Evolutionary conservation across 2,888 invertebrate species (phyloP).

Genomic region (Aricia artaxerxes): DNA sequence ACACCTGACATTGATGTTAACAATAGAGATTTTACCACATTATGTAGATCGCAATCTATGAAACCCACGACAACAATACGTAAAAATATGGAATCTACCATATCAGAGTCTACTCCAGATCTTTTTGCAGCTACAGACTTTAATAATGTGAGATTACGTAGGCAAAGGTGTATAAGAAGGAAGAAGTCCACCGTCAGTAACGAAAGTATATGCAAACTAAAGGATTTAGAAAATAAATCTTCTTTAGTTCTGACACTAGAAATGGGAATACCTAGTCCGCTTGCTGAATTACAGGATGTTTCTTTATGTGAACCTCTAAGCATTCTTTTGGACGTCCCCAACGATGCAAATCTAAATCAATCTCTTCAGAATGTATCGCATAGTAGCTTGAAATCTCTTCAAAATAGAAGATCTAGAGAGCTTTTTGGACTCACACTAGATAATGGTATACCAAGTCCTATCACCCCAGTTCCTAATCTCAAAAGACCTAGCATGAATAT

Average conservation of each 20-base stretch:
- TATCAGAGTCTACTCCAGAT: conserved; percentile 69
- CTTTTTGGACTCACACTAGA: conserved; percentile 71
- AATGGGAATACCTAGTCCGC: conserved; percentile 72
- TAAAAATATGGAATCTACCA: conserved; percentile 52
- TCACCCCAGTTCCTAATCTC: conserved; percentile 67
- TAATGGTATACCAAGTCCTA: conserved; percentile 77
- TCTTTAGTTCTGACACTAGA: conserved; percentile 64
- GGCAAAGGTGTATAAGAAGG: conserved; percentile 81
- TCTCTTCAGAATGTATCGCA: conserved; percentile 67
- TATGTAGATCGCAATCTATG: conserved; percentile 68
- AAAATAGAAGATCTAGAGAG: conserved; percentile 60
- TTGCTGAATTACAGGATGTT: conserved; percentile 60
- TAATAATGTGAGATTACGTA: conserved; percentile 66
- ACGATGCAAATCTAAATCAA: conserved; percentile 47
- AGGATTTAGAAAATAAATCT: conserved; percentile 52
- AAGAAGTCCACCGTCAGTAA: conserved; percentile 73
- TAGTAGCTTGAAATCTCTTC: conserved; percentile 61
- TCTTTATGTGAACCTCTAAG: conserved; percentile 61
- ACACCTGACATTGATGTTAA: conserved; percentile 65
- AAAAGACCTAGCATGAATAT: conserved; percentile 65
- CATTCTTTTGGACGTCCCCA: conserved; percentile 40
- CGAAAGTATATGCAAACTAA: conserved; percentile 60
- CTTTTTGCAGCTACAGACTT: conserved; percentile 56
- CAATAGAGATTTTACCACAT: conserved; percentile 39
- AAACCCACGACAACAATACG: conserved; percentile 51